Evolutionary conservation across 2,113 vertebrate species (phyloP), one percentile per base, ranked within the genome.

Genomic region (Cacatua alba): DNA sequence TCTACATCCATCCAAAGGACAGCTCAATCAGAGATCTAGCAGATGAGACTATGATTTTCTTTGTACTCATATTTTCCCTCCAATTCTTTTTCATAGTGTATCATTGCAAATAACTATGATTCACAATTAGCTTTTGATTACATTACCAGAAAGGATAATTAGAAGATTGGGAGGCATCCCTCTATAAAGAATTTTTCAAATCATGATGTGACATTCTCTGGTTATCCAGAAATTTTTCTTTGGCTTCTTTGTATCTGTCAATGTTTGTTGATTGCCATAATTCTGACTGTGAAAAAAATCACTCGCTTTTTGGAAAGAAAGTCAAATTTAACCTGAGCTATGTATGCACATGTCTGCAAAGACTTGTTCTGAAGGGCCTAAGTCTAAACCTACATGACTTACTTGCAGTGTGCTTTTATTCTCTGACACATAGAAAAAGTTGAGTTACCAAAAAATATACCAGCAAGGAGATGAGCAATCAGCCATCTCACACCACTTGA

Each of bases 91-190:
- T 37, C 67, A 89, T 15, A 49, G 33, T 41, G 35, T 82, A 70
- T 48, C 64, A 75, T 46, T 88, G 69, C 55, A 95, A 89, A 82
- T 84, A 95, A 63, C 48, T 91, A 19, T 79, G 81, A 91, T 79
- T 91, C 81, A 89, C 76, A 89, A 91, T 92, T 89, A 95, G 62
- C 57, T 89, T 95, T 91, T 96, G 89, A 95, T 95, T 91, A 94
- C 57, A 76, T 94, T 95, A 93, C 26, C 41, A 85, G 62, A 89
- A 90, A 82, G 52, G 57, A 90, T 87, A 88, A 95, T 95, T 92
- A 87, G 86, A 95, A 89, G 81, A 95, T 77, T 8, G 10, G 57
- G 52, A 81, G 82, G 43, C 33, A 44, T 84, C 8, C 24, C 37
- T 63, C 29, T 75, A 59, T 35, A 74, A 76, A 74, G 82, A 52